Evolutionary conservation across 1,140 invertebrate genomes (phyloP).

Genomic region (Sitobion miscanthi): DNA sequence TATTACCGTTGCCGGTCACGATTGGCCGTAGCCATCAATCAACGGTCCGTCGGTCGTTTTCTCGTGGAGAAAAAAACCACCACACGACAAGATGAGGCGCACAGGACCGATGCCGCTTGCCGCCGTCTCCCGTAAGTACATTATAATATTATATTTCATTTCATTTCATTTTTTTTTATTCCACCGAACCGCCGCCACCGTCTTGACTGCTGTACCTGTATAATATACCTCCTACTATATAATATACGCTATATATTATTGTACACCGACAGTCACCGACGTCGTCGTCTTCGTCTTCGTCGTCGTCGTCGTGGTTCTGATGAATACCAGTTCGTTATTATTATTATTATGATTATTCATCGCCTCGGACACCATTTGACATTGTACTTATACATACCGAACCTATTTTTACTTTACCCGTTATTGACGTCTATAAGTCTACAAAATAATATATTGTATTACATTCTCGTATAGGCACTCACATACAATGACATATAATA

Average conservation of each 20-base stretch:
- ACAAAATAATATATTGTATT: not conserved
- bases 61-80: slow-evolving; percentile 12
- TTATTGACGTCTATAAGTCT: not conserved
- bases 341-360: slow-evolving; percentile 8
- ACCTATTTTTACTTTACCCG: not conserved
- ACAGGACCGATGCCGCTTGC: not conserved
- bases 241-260: not conserved
- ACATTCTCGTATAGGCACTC: not conserved
- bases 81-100: not conserved
- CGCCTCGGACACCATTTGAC: slow-evolving; percentile 13
- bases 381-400: not conserved
- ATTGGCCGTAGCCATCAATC: slow-evolving; percentile 52
- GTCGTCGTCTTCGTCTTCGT: not conserved
- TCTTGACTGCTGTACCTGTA: not conserved
- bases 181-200: slow-evolving; percentile 3
- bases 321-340: slow-evolving; percentile 23
- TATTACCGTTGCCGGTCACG: slow-evolving; percentile 41
- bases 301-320: not conserved
- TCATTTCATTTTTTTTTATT: not conserved
- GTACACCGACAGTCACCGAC: not conserved
- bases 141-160: not conserved
- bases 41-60: slow-evolving; percentile 33
- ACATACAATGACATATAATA: too few species aligned
- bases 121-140: not conserved
- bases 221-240: not conserved